Base-by-base conservation (phyloP, 2,888 invertebrate genomes). In the Eristalis intricaria region DNA sequence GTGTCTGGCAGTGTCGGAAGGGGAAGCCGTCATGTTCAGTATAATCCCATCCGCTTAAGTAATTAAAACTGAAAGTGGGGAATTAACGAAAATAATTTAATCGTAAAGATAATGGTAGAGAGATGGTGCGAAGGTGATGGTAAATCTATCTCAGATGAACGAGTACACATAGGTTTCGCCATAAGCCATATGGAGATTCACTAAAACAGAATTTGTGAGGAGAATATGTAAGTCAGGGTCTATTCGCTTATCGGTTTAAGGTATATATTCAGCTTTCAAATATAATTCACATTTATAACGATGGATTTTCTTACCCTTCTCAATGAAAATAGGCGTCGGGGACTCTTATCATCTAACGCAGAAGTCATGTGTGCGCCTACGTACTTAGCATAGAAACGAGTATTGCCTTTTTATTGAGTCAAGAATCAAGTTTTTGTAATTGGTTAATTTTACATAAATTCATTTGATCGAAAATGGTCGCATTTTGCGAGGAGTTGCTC, bases 21-120 rank as follows among this genome's bases (percentile, higher is more conserved):
- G 73, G 66, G 66, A 58, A 80, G 29, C 65, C 43, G 80, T 22
- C 65, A 60, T 84, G 79, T 79, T 58, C 63, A 38, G 71, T 8
- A 80, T 80, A 80, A 87, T 84, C 76, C 84, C 43, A 84, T 75
- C 79, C 87, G 87, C 87, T 87, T 84, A 84, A 87, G 87, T 84
- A 87, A 87, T 87, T 87, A 87, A 87, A 87, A 84, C 84, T 84
- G 87, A 87, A 87, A 84, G 84, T 84, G 87, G 76, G 76, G 87
- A 84, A 84, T 87, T 84, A 87, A 84, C 79, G 87, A 87, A 87
- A 87, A 87, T 87, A 87, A 87, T 87, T 87, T 87, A 84, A 87
- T 87, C 87, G 76, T 61, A 40, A 80, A 79, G 68, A 84, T 79
- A 87, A 87, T 76, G 43, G 50, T 11, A 38, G 40, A 84, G 40